These are phyloP conservation scores for Coenonympha arcania DNA, from an alignment of 2,888 invertebrate species.

Conservation along the genomic window DNA sequence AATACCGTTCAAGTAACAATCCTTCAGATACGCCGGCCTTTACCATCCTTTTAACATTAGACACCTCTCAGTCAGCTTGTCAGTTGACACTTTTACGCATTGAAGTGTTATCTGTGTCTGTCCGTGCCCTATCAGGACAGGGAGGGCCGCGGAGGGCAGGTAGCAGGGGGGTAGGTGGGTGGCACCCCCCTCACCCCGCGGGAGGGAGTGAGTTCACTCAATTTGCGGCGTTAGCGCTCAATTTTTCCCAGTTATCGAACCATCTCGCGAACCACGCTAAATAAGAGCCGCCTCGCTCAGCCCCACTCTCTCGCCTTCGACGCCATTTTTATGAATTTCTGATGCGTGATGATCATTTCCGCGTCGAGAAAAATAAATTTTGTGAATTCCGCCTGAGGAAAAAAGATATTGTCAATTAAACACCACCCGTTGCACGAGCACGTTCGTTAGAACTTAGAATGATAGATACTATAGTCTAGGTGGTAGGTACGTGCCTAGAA, in stretches of 20 bases:
- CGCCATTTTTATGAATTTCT: slow-evolving; percentile 16
- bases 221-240: slow-evolving; percentile 63
- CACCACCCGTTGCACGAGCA: too few species aligned
- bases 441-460: too few species aligned
- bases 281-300: slow-evolving; percentile 48
- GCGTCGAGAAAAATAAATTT: too few species aligned
- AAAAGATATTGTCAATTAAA: too few species aligned
- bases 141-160: neutral
- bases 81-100: too few species aligned
- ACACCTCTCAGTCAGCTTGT: too few species aligned
- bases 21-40: too few species aligned
- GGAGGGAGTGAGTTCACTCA: slow-evolving; percentile 48
- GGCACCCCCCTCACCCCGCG: neutral
- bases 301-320: slow-evolving; percentile 38
- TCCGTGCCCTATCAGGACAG: too few species aligned
- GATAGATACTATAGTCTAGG: neutral
- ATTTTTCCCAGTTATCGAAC: slow-evolving; percentile 69
- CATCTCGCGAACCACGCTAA: slow-evolving; percentile 52
- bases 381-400: neutral
- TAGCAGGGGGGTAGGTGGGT: neutral
- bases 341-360: neutral
- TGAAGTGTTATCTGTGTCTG: too few species aligned
- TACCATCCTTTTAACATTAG: too few species aligned
- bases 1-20: too few species aligned
- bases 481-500: too few species aligned